These are phyloP conservation scores for Porites divaricata DNA, from an alignment of 92 coral and sea anemone genomes.

Conservation along the genomic window DNA sequence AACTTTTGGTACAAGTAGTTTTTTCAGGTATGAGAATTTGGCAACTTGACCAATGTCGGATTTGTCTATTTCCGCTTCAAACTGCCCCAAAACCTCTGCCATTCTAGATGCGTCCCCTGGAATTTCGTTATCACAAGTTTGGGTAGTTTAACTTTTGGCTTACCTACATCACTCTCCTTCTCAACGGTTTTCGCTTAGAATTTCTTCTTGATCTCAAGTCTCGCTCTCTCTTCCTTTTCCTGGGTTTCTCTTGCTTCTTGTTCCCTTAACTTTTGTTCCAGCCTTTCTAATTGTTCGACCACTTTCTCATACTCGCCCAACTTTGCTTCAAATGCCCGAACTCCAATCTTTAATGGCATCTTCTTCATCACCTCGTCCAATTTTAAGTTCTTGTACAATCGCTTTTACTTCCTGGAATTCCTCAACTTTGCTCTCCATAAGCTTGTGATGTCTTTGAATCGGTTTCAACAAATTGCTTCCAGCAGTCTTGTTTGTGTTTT, in stretches of 20 bases:
- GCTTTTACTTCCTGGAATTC: constrained; percentile 27
- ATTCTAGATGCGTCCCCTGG: constrained; percentile 39
- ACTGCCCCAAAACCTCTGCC: constrained; percentile 57
- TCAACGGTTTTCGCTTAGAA: constrained; percentile 25
- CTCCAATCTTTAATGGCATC: constrained; percentile 22
- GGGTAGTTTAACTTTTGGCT: constrained; percentile 28
- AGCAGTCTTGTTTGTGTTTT: constrained; percentile 13
- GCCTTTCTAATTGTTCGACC: constrained; percentile 7
- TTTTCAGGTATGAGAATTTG: constrained; percentile 49
- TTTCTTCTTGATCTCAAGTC: constrained; percentile 30
- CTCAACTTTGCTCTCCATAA: constrained; percentile 18
- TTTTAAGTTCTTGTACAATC: constrained; percentile 32
- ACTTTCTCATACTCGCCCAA: constrained; percentile 19
- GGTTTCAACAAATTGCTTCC: constrained; percentile 9
- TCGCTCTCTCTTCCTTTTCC: constrained; percentile 29
- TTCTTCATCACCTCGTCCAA: constrained; percentile 26
- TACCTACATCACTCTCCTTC: constrained; percentile 9
- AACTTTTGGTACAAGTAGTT: constrained; percentile 37
- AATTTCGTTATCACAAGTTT: constrained; percentile 32
- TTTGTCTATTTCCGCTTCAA: constrained; percentile 55
- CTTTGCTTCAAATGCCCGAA: constrained; percentile 10
- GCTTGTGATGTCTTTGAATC: constrained; percentile 36
- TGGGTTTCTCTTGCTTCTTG: constrained; percentile 23
- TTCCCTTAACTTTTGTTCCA: constrained; percentile 31
- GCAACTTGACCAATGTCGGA: constrained; percentile 44